Base-by-base conservation (phyloP, 2,113 vertebrate species). In the Polypterus bichir region DNA sequence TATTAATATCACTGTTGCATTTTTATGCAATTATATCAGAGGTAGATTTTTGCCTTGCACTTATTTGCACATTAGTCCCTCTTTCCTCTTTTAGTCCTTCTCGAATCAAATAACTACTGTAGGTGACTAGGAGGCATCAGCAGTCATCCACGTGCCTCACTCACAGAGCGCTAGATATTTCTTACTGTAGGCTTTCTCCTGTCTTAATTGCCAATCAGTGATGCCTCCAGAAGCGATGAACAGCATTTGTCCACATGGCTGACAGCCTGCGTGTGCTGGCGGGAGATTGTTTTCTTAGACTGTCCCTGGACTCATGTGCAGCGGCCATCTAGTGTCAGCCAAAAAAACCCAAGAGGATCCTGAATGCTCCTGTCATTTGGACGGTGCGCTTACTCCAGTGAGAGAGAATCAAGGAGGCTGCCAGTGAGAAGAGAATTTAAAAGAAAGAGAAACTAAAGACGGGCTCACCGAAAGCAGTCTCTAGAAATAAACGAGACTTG, bases 191-290 rank as follows among this genome's bases (percentile, higher is more conserved):
- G 27, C 27, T 27, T 73, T 66, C 65, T 64, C 6, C 75, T 27
- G 74, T 76, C 74, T 58, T 49, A 52, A 78, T 79, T 77, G 65
- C 77, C 75, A 81, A 79, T 78, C 78, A 79, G 73, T 27, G 74
- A 70, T 62, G 62, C 60, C 74, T 72, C 73, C 69, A 63, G 72
- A 60, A 63, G 67, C 65, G 63, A 68, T 69, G 6, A n/a, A 64
- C 63, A 57, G 51, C 62, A 63, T 65, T 73, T 70, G 71, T 74
- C 65, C 79, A 70, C 73, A 71, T 81, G 80, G 82, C 76, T 79
- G 80, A 82, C 80, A 79, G 78, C 71, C 68, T 76, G 71, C 74
- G 74, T 76, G 65, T 65, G 44, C 3, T 55, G 56, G 65, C 70
- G 74, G 74, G 71, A 69, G 61, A 64, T 64, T 80, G 76, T 80